A percentile compares a stretch with the other conserved stretches of the same genome.
phyloP scores from a whole-genome alignment of 2,797 vertebrate genomes.

The Helicolenus hilgendorfi region DNA sequence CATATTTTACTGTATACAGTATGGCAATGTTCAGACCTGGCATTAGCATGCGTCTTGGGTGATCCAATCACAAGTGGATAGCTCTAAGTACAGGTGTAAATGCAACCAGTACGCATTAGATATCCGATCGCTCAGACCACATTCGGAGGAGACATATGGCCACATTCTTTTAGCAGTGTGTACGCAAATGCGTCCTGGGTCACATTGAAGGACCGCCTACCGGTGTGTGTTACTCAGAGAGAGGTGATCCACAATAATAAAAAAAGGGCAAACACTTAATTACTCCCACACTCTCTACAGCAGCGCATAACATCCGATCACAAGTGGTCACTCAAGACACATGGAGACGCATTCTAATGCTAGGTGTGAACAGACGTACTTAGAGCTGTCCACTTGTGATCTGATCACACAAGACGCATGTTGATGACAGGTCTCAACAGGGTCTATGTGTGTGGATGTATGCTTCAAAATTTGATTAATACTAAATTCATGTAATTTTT shows the following conservation, averaged over 20 bases:
- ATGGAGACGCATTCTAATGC: not conserved
- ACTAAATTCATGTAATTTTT: slow-evolving; percentile 16
- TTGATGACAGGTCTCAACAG: not conserved
- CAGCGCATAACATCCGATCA: too few relatives aligned
- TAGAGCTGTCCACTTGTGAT: not conserved
- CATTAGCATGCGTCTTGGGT: not conserved
- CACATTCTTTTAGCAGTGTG: too few relatives aligned
- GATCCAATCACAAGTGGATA: not conserved
- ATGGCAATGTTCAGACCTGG: not conserved
- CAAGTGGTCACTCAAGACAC: not conserved
- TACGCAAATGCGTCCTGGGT: too few relatives aligned
- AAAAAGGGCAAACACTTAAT: too few relatives aligned
- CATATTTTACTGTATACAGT: not conserved
- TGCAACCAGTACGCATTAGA: not conserved
- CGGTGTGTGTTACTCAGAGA: too few relatives aligned
- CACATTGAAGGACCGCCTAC: too few relatives aligned
- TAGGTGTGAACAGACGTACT: not conserved
- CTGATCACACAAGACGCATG: not conserved
- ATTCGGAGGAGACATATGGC: too few relatives aligned
- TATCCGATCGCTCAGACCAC: not conserved
- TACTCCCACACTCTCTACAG: too few relatives aligned
- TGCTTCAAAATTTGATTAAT: slow-evolving; percentile 1
- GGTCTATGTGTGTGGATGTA: not conserved
- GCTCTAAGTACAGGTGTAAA: not conserved
- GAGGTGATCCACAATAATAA: too few relatives aligned